These are phyloP conservation scores for Byasa hedistus DNA, from an alignment of 2,888 invertebrate species.

Conservation along the genomic window DNA sequence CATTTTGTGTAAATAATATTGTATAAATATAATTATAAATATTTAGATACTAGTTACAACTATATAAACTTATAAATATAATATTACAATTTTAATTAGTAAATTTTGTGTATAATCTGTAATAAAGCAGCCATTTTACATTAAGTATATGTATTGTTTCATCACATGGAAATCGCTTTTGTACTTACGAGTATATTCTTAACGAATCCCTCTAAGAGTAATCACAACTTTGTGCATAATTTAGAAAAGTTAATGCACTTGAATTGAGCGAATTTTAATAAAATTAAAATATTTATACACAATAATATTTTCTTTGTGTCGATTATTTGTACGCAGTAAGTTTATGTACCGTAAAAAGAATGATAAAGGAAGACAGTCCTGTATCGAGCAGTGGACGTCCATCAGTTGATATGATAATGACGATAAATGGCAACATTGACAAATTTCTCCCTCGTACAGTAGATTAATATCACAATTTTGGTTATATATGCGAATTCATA, in stretches of 20 bases:
- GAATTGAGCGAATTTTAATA: too few species aligned
- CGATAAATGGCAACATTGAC: too few species aligned
- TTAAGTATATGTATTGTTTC: constrained; percentile 29
- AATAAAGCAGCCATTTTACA: constrained; percentile 33
- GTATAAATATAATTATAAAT: constrained; percentile 52
- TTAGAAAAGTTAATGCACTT: neutral
- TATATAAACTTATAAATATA: constrained; percentile 37
- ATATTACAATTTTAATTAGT: constrained; percentile 35
- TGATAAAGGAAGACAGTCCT: too few species aligned
- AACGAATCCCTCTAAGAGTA: constrained; percentile 19
- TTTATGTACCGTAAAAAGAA: too few species aligned
- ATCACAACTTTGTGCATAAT: constrained; percentile 5
- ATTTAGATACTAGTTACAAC: constrained; percentile 41
- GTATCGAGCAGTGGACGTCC: too few species aligned
- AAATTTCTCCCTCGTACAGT: too few species aligned
- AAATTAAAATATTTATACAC: too few species aligned
- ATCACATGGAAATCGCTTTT: constrained; percentile 19
- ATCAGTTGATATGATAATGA: too few species aligned
- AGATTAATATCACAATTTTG: too few species aligned
- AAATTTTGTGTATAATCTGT: constrained; percentile 32
- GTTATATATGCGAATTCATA: too few species aligned
- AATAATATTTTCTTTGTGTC: too few species aligned
- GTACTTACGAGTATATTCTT: constrained; percentile 9
- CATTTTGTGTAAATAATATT: constrained; percentile 53
- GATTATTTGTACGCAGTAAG: too few species aligned